Evolutionary conservation across 30 jellyfish, hydroid and myxozoan species (phyloP).

Genomic region (Cassiopea xamachana): DNA sequence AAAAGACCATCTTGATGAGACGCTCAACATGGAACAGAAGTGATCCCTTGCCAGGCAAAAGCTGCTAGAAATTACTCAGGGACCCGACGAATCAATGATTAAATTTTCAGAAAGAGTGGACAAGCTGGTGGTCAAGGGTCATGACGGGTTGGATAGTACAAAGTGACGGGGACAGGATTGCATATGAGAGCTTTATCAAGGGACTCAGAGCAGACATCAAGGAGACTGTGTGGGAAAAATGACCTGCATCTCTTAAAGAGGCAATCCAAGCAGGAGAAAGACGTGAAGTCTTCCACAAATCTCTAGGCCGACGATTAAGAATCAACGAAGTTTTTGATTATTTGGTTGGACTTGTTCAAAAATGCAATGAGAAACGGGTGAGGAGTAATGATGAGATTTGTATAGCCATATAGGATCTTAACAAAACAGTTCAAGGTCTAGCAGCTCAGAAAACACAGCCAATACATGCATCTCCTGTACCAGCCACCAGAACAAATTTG

Average conservation of each 20-base stretch:
- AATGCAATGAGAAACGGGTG: neutral
- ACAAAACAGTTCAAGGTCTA: neutral
- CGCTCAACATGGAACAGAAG: no score
- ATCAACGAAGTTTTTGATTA: neutral
- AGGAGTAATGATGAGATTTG: neutral
- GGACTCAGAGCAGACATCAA: neutral
- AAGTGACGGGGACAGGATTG: neutral
- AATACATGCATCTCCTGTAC: neutral
- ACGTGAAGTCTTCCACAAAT: neutral
- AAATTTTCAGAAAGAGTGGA: no score
- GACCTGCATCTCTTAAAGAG: neutral
- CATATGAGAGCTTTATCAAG: neutral
- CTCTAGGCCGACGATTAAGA: neutral
- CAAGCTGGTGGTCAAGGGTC: no score
- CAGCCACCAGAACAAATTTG: neutral
- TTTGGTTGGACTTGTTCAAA: neutral
- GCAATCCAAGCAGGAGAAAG: no score
- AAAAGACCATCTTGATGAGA: no score
- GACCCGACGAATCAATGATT: no score
- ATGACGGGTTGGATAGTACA: no score
- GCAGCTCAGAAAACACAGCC: neutral
- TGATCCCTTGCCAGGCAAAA: no score
- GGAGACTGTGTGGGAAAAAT: neutral
- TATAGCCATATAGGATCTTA: neutral
- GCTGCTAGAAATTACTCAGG: no score